A percentile compares a stretch with the other conserved stretches of the same genome.
Conservation (phyloP, 2,797 vertebrate genomes). For the Emys orbicularis region DNA sequence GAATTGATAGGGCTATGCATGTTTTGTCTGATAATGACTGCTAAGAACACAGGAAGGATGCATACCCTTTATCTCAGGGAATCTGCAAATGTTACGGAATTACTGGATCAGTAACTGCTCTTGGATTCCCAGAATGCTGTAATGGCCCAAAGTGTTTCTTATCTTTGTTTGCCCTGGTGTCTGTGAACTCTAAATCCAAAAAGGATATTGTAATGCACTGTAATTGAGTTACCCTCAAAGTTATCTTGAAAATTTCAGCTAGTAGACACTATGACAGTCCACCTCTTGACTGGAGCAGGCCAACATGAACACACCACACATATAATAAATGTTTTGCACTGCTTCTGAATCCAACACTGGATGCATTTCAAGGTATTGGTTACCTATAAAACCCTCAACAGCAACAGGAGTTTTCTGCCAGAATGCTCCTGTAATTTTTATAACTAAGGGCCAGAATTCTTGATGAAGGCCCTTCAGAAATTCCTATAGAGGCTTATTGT, state of each 20-base stretch:
- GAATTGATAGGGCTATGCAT: not conserved
- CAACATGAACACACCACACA: not conserved
- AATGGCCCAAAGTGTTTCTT: not conserved
- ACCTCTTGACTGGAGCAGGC: not conserved
- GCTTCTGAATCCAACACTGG: not conserved
- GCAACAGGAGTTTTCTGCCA: not conserved
- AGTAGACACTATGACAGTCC: not conserved
- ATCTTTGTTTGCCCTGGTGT: not conserved
- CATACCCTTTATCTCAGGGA: not conserved
- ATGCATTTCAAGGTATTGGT: not conserved
- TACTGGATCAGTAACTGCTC: not conserved
- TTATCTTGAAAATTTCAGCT: not conserved
- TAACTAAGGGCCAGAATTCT: not conserved
- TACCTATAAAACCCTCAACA: not conserved
- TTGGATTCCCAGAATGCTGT: not conserved
- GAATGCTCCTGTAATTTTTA: not conserved
- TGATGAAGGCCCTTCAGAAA: not conserved
- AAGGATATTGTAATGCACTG: not conserved
- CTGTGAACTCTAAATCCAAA: not conserved
- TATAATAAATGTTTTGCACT: not conserved
- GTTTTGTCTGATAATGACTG: not conserved
- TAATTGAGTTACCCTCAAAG: not conserved
- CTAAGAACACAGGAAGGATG: not conserved
- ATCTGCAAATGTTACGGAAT: not conserved
- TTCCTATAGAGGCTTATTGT: not conserved